Evolutionary conservation across 2,797 vertebrate genomes (phyloP).

Genomic region (Intellagama lesueurii): DNA sequence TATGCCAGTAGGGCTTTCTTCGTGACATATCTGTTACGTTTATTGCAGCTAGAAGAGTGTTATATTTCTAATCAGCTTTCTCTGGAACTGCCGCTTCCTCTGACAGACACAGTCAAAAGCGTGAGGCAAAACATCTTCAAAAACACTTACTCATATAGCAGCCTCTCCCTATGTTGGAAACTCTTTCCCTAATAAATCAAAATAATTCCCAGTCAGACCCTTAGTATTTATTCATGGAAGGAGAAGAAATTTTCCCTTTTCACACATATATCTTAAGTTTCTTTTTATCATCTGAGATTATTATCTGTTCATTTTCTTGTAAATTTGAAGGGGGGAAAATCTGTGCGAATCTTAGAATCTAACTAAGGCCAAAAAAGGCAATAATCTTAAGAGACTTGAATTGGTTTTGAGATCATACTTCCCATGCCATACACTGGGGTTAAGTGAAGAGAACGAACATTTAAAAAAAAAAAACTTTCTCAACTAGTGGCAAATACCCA

Average conservation of each 20-base stretch:
- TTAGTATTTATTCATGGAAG: conserved; percentile 38
- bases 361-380: background rate
- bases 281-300: background rate
- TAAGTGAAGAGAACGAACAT: background rate
- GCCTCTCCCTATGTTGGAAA: conserved; percentile 69
- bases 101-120: background rate
- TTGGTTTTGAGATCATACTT: background rate
- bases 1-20: accelerated
- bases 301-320: background rate
- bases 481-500: too few species aligned
- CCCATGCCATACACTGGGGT: background rate
- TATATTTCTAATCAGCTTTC: conserved; percentile 32
- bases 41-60: background rate
- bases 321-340: background rate
- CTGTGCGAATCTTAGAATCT: background rate
- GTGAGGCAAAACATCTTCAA: conserved; percentile 63
- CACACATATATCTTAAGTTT: conserved; percentile 13
- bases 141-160: conserved; percentile 73
- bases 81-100: background rate
- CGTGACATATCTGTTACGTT: background rate
- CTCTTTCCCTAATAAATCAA: conserved; percentile 72
- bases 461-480: background rate
- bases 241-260: conserved; percentile 55
- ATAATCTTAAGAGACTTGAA: background rate
- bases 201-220: conserved; percentile 71